phyloP scores from a whole-genome alignment of 2,888 invertebrate genomes.

The Lochmaea capreae region DNA sequence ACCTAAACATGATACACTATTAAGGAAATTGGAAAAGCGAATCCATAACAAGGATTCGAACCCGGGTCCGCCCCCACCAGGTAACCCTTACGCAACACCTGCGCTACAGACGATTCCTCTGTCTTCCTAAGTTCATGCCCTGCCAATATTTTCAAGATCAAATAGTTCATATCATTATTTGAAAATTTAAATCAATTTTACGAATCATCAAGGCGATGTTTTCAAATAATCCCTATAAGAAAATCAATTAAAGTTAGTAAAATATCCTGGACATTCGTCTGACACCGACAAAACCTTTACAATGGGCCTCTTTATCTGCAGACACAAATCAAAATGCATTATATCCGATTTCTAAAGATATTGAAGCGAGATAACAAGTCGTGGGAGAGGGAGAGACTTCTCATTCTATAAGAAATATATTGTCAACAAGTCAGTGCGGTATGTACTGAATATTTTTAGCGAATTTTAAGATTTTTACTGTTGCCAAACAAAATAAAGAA shows the following conservation, averaged over 20 bases:
- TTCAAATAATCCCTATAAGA: constrained; percentile 23
- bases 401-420: constrained; percentile 30
- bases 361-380: constrained; percentile 42
- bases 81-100: too few relatives aligned
- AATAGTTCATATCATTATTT: background rate
- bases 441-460: background rate
- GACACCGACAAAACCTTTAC: constrained; percentile 48
- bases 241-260: constrained; percentile 43
- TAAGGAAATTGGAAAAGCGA: background rate
- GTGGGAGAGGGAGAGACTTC: constrained; percentile 39
- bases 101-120: too few relatives aligned
- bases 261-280: constrained; percentile 43
- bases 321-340: constrained; percentile 59
- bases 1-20: background rate
- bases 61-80: too few relatives aligned
- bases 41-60: too few relatives aligned
- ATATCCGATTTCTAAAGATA: constrained; percentile 52
- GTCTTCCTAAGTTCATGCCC: too few relatives aligned
- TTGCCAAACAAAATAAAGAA: too few relatives aligned
- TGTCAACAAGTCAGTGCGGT: constrained; percentile 35
- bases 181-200: background rate
- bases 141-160: too few relatives aligned
- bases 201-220: constrained; percentile 1
- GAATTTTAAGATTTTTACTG: too few relatives aligned
- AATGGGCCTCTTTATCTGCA: constrained; percentile 49